These are phyloP conservation scores for Plebejus anna DNA, from an alignment of 2,888 invertebrate species.

Conservation along the genomic window DNA sequence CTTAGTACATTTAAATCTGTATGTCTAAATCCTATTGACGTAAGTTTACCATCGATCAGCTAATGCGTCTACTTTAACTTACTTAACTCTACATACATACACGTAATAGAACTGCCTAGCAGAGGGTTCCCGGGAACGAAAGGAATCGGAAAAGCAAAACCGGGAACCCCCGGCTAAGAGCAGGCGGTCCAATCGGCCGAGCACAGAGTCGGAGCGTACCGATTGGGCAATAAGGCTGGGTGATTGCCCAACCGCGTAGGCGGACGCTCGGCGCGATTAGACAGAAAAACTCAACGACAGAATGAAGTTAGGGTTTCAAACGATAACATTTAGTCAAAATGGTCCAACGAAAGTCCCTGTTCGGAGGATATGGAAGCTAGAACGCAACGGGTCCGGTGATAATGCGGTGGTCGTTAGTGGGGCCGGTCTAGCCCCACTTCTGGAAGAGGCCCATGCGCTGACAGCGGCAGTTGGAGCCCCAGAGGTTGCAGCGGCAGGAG, in stretches of 20 bases:
- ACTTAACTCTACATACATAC: conserved; percentile 79
- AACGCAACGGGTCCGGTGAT: conserved; percentile 68
- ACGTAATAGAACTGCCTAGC: conserved; percentile 61
- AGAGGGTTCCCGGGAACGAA: conserved; percentile 52
- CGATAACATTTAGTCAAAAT: conserved; percentile 61
- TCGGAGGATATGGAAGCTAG: conserved; percentile 48
- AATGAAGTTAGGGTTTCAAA: conserved; percentile 34
- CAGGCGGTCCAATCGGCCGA: conserved; percentile 65
- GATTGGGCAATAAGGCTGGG: conserved; percentile 88
- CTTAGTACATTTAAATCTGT: conserved; percentile 64
- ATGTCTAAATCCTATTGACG: conserved; percentile 73
- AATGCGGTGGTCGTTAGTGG: conserved; percentile 64
- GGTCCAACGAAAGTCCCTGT: conserved; percentile 77
- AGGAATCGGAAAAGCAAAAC: conserved; percentile 47
- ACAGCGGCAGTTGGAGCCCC: conserved; percentile 93
- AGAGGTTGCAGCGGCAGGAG: conserved; percentile 92
- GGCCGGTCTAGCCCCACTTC: conserved; percentile 85
- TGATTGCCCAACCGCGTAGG: conserved; percentile 84
- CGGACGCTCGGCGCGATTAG: conserved; percentile 74
- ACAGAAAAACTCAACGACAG: conserved; percentile 47
- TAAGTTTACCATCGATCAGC: conserved; percentile 78
- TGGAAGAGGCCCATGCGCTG: conserved; percentile 94
- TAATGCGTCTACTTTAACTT: conserved; percentile 70
- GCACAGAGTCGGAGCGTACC: conserved; percentile 70
- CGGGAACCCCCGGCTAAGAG: conserved; percentile 57